These are phyloP conservation scores for Brachyalestes nurse DNA, from an alignment of 2,797 vertebrate species.

Conservation along the genomic window DNA sequence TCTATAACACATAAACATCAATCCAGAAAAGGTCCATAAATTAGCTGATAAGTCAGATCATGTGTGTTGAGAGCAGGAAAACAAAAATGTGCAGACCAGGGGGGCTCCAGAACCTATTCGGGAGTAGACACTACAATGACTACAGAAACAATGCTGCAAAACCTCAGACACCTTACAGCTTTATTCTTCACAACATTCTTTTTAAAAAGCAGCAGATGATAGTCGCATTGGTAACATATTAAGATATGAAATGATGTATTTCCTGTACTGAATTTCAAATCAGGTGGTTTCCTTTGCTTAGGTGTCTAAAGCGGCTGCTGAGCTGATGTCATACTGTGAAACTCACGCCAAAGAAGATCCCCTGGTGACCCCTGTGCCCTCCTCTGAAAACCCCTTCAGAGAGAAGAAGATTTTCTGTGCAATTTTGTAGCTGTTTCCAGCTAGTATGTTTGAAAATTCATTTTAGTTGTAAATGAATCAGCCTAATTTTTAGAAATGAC, in stretches of 20 bases:
- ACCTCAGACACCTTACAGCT: neutral
- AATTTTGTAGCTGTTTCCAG: slow-evolving; percentile 60
- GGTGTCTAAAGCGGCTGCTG: slow-evolving; percentile 90
- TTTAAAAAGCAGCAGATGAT: neutral
- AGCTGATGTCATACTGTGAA: slow-evolving; percentile 88
- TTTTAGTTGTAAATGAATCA: neutral
- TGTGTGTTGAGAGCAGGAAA: no score
- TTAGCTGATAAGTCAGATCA: no score
- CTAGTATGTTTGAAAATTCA: neutral
- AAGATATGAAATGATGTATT: neutral
- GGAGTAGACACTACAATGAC: neutral
- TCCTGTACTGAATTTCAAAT: neutral
- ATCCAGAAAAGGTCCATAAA: no score
- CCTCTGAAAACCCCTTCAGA: slow-evolving; percentile 81
- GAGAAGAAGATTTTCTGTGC: slow-evolving; percentile 83
- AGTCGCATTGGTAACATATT: neutral
- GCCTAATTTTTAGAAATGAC: neutral
- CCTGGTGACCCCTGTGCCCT: slow-evolving; percentile 74
- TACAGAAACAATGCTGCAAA: neutral
- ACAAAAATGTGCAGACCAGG: no score
- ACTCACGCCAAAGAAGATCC: slow-evolving; percentile 87
- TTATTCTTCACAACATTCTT: neutral
- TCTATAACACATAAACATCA: no score
- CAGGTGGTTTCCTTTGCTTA: slow-evolving; percentile 55
- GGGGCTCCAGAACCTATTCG: no score